Evolutionary conservation across 2,888 invertebrate genomes (phyloP).

Genomic region (Ryuthela nishihirai): DNA sequence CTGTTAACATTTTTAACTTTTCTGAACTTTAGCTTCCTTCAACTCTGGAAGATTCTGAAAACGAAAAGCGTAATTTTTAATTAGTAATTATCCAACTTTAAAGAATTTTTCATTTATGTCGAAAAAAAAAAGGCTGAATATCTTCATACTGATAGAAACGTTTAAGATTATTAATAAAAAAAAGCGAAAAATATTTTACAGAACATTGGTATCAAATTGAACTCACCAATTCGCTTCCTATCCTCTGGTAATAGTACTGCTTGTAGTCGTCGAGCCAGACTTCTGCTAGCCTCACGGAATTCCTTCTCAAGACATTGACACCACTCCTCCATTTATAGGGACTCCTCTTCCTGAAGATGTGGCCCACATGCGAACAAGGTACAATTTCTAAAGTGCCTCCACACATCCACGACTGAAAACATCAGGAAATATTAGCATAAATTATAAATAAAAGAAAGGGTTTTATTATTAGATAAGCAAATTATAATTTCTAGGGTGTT

Average conservation of each 20-base stretch:
- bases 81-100: too few relatives aligned
- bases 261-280: constrained; percentile 97
- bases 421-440: too few relatives aligned
- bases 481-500: too few relatives aligned
- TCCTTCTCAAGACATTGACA: constrained; percentile 93
- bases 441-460: too few relatives aligned
- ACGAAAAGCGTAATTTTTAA: too few relatives aligned
- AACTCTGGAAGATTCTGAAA: too few relatives aligned
- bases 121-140: too few relatives aligned
- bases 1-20: too few relatives aligned
- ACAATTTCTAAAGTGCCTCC: constrained; percentile 96
- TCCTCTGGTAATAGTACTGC: constrained; percentile 97
- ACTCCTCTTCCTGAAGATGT: constrained; percentile 95
- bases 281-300: constrained; percentile 94
- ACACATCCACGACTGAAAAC: constrained; percentile 93
- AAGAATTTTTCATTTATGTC: too few relatives aligned
- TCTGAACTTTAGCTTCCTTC: too few relatives aligned
- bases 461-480: too few relatives aligned
- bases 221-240: constrained; percentile 80
- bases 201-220: background rate
- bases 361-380: constrained; percentile 98
- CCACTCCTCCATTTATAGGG: constrained; percentile 98
- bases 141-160: background rate
- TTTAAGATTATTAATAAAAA: background rate
- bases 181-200: background rate